A percentile compares a stretch with the other conserved stretches of the same genome.
Evolutionary conservation across 1,140 invertebrate genomes (phyloP).

Genomic region (Polyergus mexicanus): DNA sequence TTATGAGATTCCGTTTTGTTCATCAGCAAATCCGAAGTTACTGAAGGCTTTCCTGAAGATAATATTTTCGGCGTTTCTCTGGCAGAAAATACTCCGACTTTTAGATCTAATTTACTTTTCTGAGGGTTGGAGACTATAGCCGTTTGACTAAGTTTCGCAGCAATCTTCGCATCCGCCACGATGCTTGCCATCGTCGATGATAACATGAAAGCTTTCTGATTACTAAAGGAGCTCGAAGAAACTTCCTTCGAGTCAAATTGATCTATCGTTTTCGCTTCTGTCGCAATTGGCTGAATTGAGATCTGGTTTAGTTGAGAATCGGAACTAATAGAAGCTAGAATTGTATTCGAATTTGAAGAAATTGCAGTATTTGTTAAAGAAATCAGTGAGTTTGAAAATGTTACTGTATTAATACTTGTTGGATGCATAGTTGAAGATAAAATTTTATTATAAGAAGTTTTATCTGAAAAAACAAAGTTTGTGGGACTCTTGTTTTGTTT

Average conservation of each 20-base stretch:
- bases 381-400: slow-evolving; percentile 67
- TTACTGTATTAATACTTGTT: slow-evolving; percentile 75
- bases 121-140: slow-evolving; percentile 67
- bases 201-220: slow-evolving; percentile 69
- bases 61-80: slow-evolving; percentile 29
- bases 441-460: slow-evolving; percentile 71
- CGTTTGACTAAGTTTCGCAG: slow-evolving; percentile 79
- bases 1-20: neutral
- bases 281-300: slow-evolving; percentile 53
- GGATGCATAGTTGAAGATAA: slow-evolving; percentile 79
- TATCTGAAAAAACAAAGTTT: slow-evolving; percentile 74
- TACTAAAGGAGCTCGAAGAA: slow-evolving; percentile 62
- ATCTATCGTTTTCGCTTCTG: slow-evolving; percentile 46
- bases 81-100: neutral
- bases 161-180: slow-evolving; percentile 82
- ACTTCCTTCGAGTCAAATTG: slow-evolving; percentile 69
- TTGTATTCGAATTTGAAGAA: slow-evolving; percentile 5
- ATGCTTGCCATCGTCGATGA: slow-evolving; percentile 78
- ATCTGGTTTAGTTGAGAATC: slow-evolving; percentile 23
- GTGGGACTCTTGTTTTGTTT: slow-evolving; percentile 71
- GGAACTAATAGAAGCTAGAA: slow-evolving; percentile 1
- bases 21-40: slow-evolving; percentile 12
- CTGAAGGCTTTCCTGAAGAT: slow-evolving; percentile 21
- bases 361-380: slow-evolving; percentile 27
- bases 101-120: slow-evolving; percentile 41